Base-by-base conservation (phyloP, 2,888 invertebrate genomes). In the Brachyopa scutellaris region DNA sequence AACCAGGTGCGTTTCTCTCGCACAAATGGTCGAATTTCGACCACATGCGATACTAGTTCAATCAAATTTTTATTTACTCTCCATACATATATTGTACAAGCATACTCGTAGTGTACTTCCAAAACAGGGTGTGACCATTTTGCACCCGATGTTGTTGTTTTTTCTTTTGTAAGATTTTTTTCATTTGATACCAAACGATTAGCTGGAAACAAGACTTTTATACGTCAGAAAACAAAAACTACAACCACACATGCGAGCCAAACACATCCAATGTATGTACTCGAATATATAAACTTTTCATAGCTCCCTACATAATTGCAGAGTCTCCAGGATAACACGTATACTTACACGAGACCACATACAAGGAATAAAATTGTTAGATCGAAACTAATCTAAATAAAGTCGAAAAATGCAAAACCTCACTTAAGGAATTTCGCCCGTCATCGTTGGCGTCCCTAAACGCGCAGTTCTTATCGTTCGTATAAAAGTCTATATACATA, bases 321-420 rank as follows among this genome's bases (percentile, higher is more conserved):
- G 29, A 15, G 45, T 29, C 31, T 42, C 21, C 33, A 45, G 61
- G 49, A 77, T 70, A 77, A 53, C 17, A 38, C 31, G 23, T 51
- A 62, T 15, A 45, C 21, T 3, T 2, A 45, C 62, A 74, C 72
- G 72, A 57, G 15, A 78, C 64, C 36, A 64, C 49, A 72, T 57
- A 61, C 13, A 26, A 45, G 61, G 17, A 55, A 57, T 61, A 47
- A 66, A 77, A 77, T 77, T 82, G 82, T 82, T 82, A 66, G 77
- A 82, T 82, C 82, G 82, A 82, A 82, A 26, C 82, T 61, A 64
- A 73, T 47, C 57, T 38, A 53, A 49, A 42, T 26, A 21, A 53
- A 61, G 66, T 62, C 40, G 23, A 69, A 69, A 80, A 76, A 80
- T 76, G 76, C 69, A 80, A 69, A 76, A 80, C 73, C 49, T 66